Percentiles rank a stretch among this genome's conserved stretches.
phyloP scores from a whole-genome alignment of 2,888 invertebrate species.

The Copidosoma aretas region DNA sequence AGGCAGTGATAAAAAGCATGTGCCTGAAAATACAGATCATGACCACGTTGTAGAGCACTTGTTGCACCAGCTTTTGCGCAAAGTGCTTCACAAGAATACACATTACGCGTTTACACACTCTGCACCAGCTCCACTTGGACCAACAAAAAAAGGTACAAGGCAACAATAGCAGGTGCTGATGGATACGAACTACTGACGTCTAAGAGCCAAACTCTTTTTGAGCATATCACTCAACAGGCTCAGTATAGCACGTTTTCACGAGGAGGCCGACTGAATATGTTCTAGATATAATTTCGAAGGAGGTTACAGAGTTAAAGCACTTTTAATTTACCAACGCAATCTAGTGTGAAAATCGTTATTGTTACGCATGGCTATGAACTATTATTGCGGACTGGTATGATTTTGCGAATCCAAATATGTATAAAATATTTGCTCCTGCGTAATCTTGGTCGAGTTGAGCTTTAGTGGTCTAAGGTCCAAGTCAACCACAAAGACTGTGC shows the following conservation, averaged over 20 bases:
- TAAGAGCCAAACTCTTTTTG: slow-evolving; percentile 88
- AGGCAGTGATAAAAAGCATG: slow-evolving; percentile 66
- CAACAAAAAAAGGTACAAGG: slow-evolving; percentile 89
- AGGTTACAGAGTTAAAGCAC: slow-evolving; percentile 97
- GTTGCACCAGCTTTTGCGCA: slow-evolving; percentile 88
- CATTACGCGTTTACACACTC: slow-evolving; percentile 96
- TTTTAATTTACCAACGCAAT: slow-evolving; percentile 91
- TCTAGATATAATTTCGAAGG: slow-evolving; percentile 89
- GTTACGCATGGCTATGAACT: slow-evolving; percentile 86
- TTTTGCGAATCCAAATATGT: too few species aligned
- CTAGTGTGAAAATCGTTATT: slow-evolving; percentile 93
- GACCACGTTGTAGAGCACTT: slow-evolving; percentile 98
- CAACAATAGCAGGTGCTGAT: slow-evolving; percentile 90
- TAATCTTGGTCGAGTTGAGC: too few species aligned
- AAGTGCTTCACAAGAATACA: slow-evolving; percentile 90
- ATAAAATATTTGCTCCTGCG: too few species aligned
- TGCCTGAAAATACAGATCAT: slow-evolving; percentile 75
- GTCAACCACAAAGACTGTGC: too few species aligned
- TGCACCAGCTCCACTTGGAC: slow-evolving; percentile 89
- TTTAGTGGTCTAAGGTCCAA: too few species aligned
- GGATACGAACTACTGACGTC: slow-evolving; percentile 87
- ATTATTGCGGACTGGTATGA: slow-evolving; percentile 83
- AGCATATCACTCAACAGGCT: slow-evolving; percentile 95
- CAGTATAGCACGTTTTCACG: slow-evolving; percentile 96
- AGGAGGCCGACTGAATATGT: slow-evolving; percentile 90